phyloP scores from a whole-genome alignment of 2,113 vertebrate genomes.

The Brachyistius frenatus region DNA sequence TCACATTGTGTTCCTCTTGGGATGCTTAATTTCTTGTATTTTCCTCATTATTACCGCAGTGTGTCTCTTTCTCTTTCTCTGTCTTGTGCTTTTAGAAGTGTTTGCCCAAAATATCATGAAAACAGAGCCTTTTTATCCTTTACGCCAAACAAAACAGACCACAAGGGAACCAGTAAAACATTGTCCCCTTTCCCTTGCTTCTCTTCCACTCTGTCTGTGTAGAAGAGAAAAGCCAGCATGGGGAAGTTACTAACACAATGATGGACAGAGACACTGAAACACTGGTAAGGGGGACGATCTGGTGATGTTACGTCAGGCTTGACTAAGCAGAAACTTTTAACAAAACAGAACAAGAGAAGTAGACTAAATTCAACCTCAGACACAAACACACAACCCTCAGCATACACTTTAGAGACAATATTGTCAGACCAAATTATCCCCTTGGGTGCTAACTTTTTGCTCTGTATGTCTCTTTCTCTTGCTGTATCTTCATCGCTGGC shows the following conservation, averaged over 20 bases:
- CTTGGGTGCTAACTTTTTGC: background rate
- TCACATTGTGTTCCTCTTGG: background rate
- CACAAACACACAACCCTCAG: slow-evolving; percentile 13
- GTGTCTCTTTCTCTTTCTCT: background rate
- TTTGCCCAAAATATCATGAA: slow-evolving; percentile 26
- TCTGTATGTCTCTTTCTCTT: slow-evolving; percentile 16
- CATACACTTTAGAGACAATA: slow-evolving; percentile 16
- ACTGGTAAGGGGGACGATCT: slow-evolving; percentile 6
- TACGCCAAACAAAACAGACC: slow-evolving; percentile 8
- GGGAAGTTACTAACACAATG: background rate
- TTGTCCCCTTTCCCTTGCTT: background rate
- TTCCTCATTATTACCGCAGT: slow-evolving; percentile 3
- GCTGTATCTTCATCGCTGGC: slow-evolving; percentile 26
- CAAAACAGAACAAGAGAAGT: slow-evolving; percentile 19
- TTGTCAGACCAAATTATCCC: slow-evolving; percentile 23
- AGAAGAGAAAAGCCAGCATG: background rate
- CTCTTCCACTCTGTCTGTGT: slow-evolving; percentile 6
- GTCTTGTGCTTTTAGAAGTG: background rate
- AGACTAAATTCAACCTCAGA: slow-evolving; percentile 11
- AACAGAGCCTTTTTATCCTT: slow-evolving; percentile 4
- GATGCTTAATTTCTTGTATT: background rate
- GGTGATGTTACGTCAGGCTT: slow-evolving; percentile 42
- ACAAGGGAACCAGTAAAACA: slow-evolving; percentile 4
- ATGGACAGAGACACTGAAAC: slow-evolving; percentile 20
- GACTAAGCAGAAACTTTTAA: slow-evolving; percentile 49